Base-by-base conservation (phyloP, 2,113 vertebrate genomes). In the Burhinus bistriatus region DNA sequence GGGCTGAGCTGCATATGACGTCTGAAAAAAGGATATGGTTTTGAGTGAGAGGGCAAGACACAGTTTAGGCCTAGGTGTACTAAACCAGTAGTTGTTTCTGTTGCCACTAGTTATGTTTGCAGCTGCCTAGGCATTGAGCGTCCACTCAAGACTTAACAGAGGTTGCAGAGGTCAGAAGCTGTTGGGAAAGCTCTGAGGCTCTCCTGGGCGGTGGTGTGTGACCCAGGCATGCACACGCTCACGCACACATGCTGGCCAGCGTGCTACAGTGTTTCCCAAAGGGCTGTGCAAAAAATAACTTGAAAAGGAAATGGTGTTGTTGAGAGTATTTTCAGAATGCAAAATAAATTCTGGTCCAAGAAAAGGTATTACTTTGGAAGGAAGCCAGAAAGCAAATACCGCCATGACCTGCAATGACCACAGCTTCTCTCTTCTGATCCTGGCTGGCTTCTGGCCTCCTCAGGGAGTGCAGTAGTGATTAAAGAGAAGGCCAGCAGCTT, bases 281-380 rank as follows among this genome's bases (percentile, higher is more conserved):
- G 91, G 94, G 29, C 78, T 73, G 42, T 0, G 51, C 62, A 94
- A 91, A 95, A 95, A 96, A 97, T 93, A 97, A 80, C 96, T 89
- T 38, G 9, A 84, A 96, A 93, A 87, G 96, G 94, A 97, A 97
- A 94, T 10, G 19, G 78, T 89, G 87, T 32, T 97, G 66, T 51
- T 70, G n/a, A 83, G 90, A 91, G 59, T 97, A 90, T 78, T 97
- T 97, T 96, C 89, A 75, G 93, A 96, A 94, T 70, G 70, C 87
- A 80, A 96, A 97, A 95, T 96, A 93, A 96, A 83, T 59, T 94
- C 71, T 89, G 62, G 6, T 93, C 94, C 95, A 96, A 96, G 82
- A 85, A 84, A 93, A 97, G 91, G 95, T 95, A 86, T 90, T 94
- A 38, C 75, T 91, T 64, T 95, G 93, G 95, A 82, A 91, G 59